Evolutionary conservation across 2,797 vertebrate species (phyloP), one percentile per base, ranked within the genome.

Genomic region (Euthynnus affinis): DNA sequence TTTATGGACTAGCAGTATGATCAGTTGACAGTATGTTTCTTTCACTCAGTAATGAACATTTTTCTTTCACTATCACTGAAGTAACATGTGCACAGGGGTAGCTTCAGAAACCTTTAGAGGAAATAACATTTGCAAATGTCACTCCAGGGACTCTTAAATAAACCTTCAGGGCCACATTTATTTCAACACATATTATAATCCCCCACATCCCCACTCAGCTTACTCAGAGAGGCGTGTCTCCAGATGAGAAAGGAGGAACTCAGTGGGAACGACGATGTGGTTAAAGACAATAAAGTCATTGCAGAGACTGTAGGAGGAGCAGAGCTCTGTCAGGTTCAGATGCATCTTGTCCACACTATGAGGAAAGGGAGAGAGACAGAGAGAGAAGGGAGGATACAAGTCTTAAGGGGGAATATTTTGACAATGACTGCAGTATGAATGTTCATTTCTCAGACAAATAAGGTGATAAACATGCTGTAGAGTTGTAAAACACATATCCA

Each of bases 341-440:
- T 99, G 98, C 78, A 98, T 89, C 88, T 98, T 99, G 94, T 99
- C 98, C 96, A 98, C 88, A 84, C 98, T 99, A 62, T 29, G 48
- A 70, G 67, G 18, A 20, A 51, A 42, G 4, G 80, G 18, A 73
- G 14, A 77, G 17, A 67, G 22, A 53, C 25, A 55, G 74, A 59
- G 62, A 55, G 48, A 62, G 10, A 66, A 25, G 49, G 3, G 64
- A 58, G 71, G n/a, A 68, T 56, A 32, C 0, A 14, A 60, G 25
- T 55, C 48, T 71, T 83, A 17, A 73, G 15, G 55, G 71, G 32
- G 84, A 77, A 85, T 87, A 64, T 81, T 89, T 78, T 23, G 29
- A 87, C 76, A 80, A n/a, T 67, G 74, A 86, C 59, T 58, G 27
- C n/a, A n/a, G 37, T 51, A 27, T 53, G 42, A 48, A 57, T 71